Percentiles rank a stretch among this genome's conserved stretches.
Evolutionary conservation across 2,113 vertebrate genomes (phyloP).

Genomic region (Azemiops feae): DNA sequence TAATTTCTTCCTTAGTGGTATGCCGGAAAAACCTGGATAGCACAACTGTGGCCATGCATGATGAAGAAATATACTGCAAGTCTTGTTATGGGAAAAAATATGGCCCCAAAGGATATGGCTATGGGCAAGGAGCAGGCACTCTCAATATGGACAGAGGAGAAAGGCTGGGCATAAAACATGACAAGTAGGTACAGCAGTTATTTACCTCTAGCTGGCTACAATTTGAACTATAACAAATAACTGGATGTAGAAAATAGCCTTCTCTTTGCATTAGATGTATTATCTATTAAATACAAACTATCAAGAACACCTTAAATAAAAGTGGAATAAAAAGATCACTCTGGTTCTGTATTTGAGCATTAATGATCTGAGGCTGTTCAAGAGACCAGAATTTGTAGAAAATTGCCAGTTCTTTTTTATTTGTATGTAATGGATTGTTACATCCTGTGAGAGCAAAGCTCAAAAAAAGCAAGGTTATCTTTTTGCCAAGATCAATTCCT

Average conservation of each 20-base stretch:
- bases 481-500: background rate
- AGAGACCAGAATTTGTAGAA: background rate
- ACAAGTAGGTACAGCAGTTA: constrained; percentile 75
- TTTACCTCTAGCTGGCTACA: background rate
- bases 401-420: background rate
- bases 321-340: background rate
- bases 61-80: constrained; percentile 90
- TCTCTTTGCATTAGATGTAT: background rate
- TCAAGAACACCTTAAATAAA: background rate
- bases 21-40: constrained; percentile 93
- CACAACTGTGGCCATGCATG: constrained; percentile 87
- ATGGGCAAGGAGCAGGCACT: constrained; percentile 88
- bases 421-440: background rate
- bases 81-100: constrained; percentile 96
- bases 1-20: constrained; percentile 75
- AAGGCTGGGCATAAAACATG: constrained; percentile 89
- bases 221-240: background rate
- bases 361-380: background rate
- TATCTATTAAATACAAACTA: background rate
- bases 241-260: background rate
- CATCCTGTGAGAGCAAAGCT: background rate
- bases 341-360: background rate
- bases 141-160: constrained; percentile 93
- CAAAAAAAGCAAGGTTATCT: background rate
- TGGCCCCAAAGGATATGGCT: constrained; percentile 91